A percentile compares a stretch with the other conserved stretches of the same genome.
phyloP scores from a whole-genome alignment of 2,113 vertebrate genomes.

The Vidua macroura region DNA sequence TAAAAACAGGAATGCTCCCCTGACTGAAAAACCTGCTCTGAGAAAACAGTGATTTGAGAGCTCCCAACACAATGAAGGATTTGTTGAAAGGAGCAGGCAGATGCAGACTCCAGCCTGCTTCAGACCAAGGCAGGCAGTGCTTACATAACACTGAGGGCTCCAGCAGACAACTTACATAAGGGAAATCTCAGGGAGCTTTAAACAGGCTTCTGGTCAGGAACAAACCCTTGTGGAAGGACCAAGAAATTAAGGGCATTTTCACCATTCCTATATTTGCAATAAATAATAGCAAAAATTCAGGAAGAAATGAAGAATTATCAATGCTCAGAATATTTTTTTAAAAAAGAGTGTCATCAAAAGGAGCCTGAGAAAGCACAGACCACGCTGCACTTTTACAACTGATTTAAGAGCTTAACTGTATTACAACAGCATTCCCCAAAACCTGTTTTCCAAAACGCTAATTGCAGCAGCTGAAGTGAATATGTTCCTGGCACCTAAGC shows the following conservation, averaged over 20 bases:
- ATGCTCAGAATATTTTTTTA: not conserved
- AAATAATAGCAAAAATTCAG: not conserved
- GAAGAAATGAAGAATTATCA: not conserved
- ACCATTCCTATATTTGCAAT: not conserved
- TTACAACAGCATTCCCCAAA: not conserved
- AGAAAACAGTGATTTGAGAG: not conserved
- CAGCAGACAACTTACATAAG: not conserved
- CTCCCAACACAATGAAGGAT: not conserved
- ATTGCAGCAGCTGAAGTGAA: not conserved
- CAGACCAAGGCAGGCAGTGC: not conserved
- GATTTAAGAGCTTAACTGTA: not conserved
- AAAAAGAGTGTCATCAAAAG: not conserved
- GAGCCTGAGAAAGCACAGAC: slow-evolving; percentile 9
- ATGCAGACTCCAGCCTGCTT: not conserved
- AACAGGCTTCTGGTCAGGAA: not conserved
- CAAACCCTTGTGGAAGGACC: not conserved
- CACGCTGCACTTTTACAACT: not conserved
- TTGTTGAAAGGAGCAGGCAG: not conserved
- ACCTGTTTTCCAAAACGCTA: not conserved
- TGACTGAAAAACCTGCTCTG: not conserved
- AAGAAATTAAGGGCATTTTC: not conserved
- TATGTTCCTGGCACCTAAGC: not conserved
- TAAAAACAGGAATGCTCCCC: not conserved
- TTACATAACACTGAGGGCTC: slow-evolving; percentile 37
- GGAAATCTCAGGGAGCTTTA: not conserved